Conservation (phyloP, 2,888 invertebrate genomes). For the Elysia crispata region DNA sequence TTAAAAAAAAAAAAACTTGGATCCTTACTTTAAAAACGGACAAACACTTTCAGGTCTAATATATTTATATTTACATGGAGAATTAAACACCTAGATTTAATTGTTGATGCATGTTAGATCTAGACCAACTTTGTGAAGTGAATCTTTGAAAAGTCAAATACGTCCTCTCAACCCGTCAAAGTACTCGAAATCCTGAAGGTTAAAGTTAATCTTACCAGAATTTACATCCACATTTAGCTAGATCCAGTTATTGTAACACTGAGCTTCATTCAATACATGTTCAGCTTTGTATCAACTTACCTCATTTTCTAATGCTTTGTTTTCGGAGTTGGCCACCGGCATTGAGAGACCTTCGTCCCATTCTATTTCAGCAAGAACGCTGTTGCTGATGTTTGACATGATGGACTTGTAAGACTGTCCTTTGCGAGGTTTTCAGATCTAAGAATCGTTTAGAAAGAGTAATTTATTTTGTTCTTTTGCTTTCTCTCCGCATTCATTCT, state of each 20-base stretch:
- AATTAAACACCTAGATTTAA: no score
- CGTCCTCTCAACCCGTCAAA: background rate
- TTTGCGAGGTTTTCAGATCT: no score
- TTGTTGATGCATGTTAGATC: no score
- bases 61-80: no score
- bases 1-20: no score
- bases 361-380: slow-evolving; percentile 74
- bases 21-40: no score
- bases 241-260: background rate
- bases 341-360: slow-evolving; percentile 77
- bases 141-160: no score
- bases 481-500: no score
- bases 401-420: slow-evolving; percentile 41
- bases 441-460: background rate
- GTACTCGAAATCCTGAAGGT: background rate
- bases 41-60: no score
- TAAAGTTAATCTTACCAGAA: background rate
- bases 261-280: background rate
- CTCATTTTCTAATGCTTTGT: slow-evolving; percentile 75
- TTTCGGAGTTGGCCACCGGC: slow-evolving; percentile 77
- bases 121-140: no score
- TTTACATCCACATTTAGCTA: background rate
- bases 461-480: no score
- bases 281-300: slow-evolving; percentile 55
- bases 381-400: slow-evolving; percentile 64